A percentile compares a stretch with the other conserved stretches of the same genome.
Evolutionary conservation across 2,797 vertebrate genomes (phyloP).

Genomic region (Hylomyscus alleni): DNA sequence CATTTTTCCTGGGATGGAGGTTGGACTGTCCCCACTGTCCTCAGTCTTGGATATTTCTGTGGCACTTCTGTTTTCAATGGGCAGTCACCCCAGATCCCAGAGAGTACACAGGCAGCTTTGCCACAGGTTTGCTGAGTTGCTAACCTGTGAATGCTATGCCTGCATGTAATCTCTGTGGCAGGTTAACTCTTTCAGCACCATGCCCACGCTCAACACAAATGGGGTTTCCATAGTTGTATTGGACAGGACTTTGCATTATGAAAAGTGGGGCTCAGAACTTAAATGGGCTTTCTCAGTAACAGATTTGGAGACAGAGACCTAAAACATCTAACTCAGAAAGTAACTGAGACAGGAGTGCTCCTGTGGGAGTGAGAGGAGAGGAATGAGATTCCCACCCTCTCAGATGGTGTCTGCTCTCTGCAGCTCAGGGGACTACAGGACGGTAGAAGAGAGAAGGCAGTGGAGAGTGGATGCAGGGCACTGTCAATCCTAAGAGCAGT

Average conservation of each 20-base stretch:
- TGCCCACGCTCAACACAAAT: not conserved
- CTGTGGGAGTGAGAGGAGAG: not conserved
- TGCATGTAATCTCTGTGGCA: not conserved
- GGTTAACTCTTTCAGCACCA: not conserved
- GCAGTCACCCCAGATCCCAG: not conserved
- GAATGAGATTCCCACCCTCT: not conserved
- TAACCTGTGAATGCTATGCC: not conserved
- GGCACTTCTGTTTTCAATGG: slow-evolving; percentile 17
- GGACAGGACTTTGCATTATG: not conserved
- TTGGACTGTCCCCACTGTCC: not conserved
- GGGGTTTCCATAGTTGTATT: not conserved
- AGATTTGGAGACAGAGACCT: not conserved
- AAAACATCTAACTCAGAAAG: slow-evolving; percentile 9
- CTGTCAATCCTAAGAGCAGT: not conserved
- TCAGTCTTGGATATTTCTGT: not conserved
- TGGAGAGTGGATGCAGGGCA: not conserved
- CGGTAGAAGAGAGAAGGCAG: not conserved
- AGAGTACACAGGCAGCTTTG: not conserved
- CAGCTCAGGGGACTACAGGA: not conserved
- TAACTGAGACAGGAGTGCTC: not conserved
- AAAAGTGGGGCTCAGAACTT: slow-evolving; percentile 37
- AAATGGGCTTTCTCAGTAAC: slow-evolving; percentile 15
- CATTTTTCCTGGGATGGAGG: not conserved
- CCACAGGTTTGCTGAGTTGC: not conserved
- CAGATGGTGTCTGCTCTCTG: not conserved